phyloP scores from a whole-genome alignment of 2,113 vertebrate genomes.

The Larimichthys polyactis region DNA sequence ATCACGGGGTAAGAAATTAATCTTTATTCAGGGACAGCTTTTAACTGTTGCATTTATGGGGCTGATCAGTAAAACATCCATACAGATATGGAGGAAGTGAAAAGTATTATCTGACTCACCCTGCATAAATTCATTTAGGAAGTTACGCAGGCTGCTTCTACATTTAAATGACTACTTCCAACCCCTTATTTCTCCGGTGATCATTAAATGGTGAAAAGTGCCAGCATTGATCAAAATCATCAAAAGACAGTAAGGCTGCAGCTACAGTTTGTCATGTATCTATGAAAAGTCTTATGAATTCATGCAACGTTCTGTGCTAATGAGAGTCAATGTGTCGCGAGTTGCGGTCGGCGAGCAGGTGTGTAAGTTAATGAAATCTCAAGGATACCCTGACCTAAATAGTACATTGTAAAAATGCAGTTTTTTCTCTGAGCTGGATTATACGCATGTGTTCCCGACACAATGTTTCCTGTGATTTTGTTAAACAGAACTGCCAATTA shows the following conservation, averaged over 20 bases:
- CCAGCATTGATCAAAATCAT: slow-evolving; percentile 4
- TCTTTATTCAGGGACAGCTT: slow-evolving; percentile 15
- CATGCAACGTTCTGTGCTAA: slow-evolving; percentile 57
- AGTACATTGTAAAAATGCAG: neutral
- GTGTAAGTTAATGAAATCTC: slow-evolving; percentile 66
- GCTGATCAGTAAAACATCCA: slow-evolving; percentile 33
- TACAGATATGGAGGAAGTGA: slow-evolving; percentile 2
- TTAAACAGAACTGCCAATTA: slow-evolving; percentile 77
- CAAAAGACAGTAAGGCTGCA: neutral
- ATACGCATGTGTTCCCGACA: slow-evolving; percentile 12
- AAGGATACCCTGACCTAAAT: slow-evolving; percentile 13
- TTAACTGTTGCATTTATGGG: slow-evolving; percentile 34
- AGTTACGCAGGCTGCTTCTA: slow-evolving; percentile 7
- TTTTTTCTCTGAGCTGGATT: slow-evolving; percentile 17
- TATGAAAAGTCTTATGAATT: slow-evolving; percentile 54
- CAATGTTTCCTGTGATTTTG: slow-evolving; percentile 45
- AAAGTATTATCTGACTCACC: slow-evolving; percentile 33
- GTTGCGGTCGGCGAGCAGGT: slow-evolving; percentile 60
- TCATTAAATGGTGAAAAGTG: slow-evolving; percentile 17
- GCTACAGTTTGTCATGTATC: slow-evolving; percentile 7
- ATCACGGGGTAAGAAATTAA: neutral
- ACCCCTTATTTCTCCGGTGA: slow-evolving; percentile 24
- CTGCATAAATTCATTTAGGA: slow-evolving; percentile 43
- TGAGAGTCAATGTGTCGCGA: slow-evolving; percentile 60
- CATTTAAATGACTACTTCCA: slow-evolving; percentile 24